These are phyloP conservation scores for Hyposmocoma kahamanoa DNA, from an alignment of 1,140 invertebrate species.

Conservation along the genomic window DNA sequence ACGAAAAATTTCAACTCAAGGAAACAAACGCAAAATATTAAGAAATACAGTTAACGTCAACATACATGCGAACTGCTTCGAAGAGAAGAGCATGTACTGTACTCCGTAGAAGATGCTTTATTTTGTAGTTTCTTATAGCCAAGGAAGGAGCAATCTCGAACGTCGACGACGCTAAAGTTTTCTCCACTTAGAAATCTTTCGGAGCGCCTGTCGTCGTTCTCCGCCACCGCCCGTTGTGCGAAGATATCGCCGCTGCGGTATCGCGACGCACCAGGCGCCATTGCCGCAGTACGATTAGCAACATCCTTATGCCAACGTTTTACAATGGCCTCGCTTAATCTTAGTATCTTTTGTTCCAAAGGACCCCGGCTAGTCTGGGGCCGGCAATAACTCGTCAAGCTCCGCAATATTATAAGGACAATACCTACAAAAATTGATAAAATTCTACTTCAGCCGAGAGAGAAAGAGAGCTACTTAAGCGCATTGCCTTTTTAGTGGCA, in stretches of 20 bases:
- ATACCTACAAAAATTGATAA: conserved; percentile 24
- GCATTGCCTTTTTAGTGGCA: conserved; percentile 18
- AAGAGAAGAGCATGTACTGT: conserved; percentile 34
- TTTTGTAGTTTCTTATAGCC: conserved; percentile 35
- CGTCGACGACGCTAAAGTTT: conserved; percentile 22
- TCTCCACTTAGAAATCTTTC: not conserved
- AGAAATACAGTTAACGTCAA: conserved; percentile 64
- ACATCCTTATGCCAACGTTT: conserved; percentile 7
- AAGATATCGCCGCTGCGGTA: no score
- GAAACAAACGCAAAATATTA: conserved; percentile 62
- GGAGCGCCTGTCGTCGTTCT: not conserved
- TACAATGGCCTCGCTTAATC: conserved; percentile 25
- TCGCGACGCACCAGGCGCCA: no score
- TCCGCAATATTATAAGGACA: conserved; percentile 20
- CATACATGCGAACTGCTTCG: conserved; percentile 41
- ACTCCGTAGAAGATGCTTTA: conserved; percentile 39
- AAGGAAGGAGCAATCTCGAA: conserved; percentile 29
- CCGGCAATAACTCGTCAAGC: conserved; percentile 26
- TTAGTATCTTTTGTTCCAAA: conserved; percentile 28
- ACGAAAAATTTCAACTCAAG: conserved; percentile 45
- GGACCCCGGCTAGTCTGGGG: conserved; percentile 17
- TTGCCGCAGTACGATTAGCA: not conserved
- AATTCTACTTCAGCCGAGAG: conserved; percentile 15
- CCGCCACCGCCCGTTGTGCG: not conserved
- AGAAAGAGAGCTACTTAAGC: conserved; percentile 18